These are phyloP conservation scores for Pteronura brasiliensis DNA, from an alignment of 2,113 vertebrate genomes.

Conservation along the genomic window DNA sequence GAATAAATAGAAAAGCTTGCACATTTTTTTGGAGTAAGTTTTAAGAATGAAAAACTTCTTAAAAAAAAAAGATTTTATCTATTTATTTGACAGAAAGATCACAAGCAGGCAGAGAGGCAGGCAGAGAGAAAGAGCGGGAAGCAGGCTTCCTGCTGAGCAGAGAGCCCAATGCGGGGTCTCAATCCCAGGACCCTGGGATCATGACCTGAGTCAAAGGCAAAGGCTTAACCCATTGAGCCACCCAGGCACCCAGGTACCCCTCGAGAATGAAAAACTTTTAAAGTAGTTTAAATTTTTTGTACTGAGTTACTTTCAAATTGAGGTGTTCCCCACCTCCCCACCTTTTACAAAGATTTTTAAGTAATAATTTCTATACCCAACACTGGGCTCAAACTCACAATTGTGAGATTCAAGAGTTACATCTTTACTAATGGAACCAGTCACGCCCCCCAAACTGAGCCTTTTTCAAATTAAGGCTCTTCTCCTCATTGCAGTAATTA, in stretches of 20 bases:
- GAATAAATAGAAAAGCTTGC: not conserved
- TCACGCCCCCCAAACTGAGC: not conserved
- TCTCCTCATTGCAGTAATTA: conserved; percentile 43
- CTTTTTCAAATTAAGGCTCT: conserved; percentile 34
- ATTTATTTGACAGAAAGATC: too few relatives aligned
- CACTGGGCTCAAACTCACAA: not conserved
- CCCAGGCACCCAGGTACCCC: too few relatives aligned
- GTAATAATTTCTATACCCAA: not conserved
- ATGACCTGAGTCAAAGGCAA: too few relatives aligned
- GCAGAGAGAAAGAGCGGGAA: too few relatives aligned
- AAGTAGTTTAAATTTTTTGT: conserved; percentile 7
- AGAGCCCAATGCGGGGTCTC: too few relatives aligned
- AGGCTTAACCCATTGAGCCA: too few relatives aligned
- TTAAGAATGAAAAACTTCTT: not conserved
- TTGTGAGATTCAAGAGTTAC: not conserved
- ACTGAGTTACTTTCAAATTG: not conserved
- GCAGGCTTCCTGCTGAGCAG: too few relatives aligned
- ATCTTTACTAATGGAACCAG: not conserved
- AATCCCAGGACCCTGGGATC: too few relatives aligned
- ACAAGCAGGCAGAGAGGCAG: too few relatives aligned
- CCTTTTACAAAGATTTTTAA: not conserved
- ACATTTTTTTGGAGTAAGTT: not conserved
- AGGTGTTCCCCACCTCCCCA: not conserved
- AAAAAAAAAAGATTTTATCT: too few relatives aligned
- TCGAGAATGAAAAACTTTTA: not conserved